These are phyloP conservation scores for Tonatia bakeri DNA, from an alignment of 2,113 vertebrate genomes.

Conservation along the genomic window DNA sequence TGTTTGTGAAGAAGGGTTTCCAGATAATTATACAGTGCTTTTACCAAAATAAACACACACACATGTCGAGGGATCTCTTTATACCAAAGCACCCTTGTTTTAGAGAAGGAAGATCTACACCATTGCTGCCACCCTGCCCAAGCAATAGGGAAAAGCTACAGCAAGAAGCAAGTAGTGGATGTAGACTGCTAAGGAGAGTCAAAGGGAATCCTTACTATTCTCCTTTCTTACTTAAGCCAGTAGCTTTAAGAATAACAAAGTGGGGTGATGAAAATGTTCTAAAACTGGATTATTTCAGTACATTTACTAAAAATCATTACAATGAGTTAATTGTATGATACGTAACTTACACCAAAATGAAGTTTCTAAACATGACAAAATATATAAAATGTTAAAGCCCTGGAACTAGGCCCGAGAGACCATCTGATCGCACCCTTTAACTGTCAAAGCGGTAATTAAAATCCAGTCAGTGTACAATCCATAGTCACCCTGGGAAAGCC, in stretches of 20 bases:
- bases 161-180: neutral
- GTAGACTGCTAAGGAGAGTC: neutral
- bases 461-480: neutral
- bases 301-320: neutral
- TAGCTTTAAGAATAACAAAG: neutral
- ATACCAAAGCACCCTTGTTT: constrained; percentile 11
- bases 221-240: neutral
- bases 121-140: neutral
- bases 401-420: neutral
- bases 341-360: neutral
- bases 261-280: neutral
- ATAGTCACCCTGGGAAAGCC: neutral
- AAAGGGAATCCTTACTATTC: neutral
- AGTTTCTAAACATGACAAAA: constrained; percentile 7
- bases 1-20: neutral
- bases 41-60: neutral
- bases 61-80: neutral
- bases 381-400: neutral
- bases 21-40: neutral
- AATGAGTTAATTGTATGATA: neutral
- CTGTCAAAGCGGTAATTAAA: neutral
- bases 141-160: neutral
- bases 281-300: neutral
- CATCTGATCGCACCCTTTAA: neutral
- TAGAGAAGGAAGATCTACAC: neutral